A percentile compares a stretch with the other conserved stretches of the same genome.
Evolutionary conservation across 2,113 vertebrate species (phyloP).

Genomic region (Bettongia penicillata): DNA sequence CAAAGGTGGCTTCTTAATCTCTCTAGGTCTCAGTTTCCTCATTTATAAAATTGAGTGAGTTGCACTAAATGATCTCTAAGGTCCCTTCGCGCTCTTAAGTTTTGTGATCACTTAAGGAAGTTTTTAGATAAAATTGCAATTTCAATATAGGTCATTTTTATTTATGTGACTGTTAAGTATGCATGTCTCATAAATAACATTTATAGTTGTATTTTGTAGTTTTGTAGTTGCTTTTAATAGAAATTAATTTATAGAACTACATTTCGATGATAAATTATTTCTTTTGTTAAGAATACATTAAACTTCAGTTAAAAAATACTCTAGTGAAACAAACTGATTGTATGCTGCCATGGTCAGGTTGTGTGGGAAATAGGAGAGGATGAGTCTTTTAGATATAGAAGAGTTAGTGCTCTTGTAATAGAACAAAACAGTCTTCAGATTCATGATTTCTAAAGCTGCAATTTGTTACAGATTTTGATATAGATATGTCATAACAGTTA

Average conservation of each 20-base stretch:
- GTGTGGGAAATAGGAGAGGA: neutral
- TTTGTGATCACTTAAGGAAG: neutral
- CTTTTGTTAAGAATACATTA: neutral
- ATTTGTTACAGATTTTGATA: neutral
- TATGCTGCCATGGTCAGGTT: neutral
- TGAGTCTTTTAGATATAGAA: neutral
- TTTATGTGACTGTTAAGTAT: conserved; percentile 3
- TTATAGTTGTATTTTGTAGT: conserved; percentile 28
- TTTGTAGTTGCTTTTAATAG: conserved; percentile 34
- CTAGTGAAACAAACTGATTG: neutral
- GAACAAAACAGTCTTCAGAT: conserved; percentile 16
- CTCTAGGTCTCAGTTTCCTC: neutral
- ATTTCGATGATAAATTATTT: conserved; percentile 1
- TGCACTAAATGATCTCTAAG: too few species aligned
- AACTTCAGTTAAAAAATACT: neutral
- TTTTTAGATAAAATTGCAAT: neutral
- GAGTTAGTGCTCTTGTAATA: neutral
- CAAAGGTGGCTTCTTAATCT: neutral
- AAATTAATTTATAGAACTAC: conserved; percentile 15
- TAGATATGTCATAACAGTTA: neutral
- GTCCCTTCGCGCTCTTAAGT: neutral
- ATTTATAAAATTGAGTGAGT: neutral
- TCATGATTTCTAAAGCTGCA: conserved; percentile 9
- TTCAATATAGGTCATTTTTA: neutral
- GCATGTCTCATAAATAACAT: neutral